phyloP scores from a whole-genome alignment of 2,888 invertebrate genomes.

The Ypsolopha scabrella region DNA sequence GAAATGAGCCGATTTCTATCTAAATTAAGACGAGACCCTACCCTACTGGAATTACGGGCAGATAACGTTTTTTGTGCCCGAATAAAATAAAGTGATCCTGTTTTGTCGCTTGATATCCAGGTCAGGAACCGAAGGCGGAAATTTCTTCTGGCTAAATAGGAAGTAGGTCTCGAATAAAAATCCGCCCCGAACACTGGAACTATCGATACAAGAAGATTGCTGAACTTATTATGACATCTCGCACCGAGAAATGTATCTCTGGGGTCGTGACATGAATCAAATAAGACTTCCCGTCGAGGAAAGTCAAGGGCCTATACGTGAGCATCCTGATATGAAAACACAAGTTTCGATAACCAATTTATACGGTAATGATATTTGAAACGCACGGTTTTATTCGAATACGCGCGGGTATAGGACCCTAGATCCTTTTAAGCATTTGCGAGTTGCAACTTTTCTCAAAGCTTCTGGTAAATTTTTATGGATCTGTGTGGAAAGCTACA shows the following conservation, averaged over 20 bases:
- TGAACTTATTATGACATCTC: slow-evolving; percentile 23
- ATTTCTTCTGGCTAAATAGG: neutral
- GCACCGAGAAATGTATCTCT: slow-evolving; percentile 12
- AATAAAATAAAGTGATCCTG: too few relatives aligned
- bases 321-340: neutral
- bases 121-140: too few relatives aligned
- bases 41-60: too few relatives aligned
- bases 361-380: neutral
- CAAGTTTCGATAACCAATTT: neutral
- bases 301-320: neutral
- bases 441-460: neutral
- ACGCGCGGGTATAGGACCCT: neutral
- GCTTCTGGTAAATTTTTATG: neutral
- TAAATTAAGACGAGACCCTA: neutral
- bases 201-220: slow-evolving; percentile 18
- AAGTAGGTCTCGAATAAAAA: neutral
- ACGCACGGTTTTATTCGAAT: neutral
- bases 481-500: neutral
- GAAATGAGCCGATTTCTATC: neutral
- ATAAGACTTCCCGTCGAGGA: slow-evolving; percentile 6
- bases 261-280: slow-evolving; percentile 15
- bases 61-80: too few relatives aligned
- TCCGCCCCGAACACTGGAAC: slow-evolving; percentile 18
- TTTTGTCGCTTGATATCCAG: too few relatives aligned
- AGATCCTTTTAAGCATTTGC: neutral